Evolutionary conservation across 2,888 invertebrate genomes (phyloP).

Genomic region (Anarsia innoxiella): DNA sequence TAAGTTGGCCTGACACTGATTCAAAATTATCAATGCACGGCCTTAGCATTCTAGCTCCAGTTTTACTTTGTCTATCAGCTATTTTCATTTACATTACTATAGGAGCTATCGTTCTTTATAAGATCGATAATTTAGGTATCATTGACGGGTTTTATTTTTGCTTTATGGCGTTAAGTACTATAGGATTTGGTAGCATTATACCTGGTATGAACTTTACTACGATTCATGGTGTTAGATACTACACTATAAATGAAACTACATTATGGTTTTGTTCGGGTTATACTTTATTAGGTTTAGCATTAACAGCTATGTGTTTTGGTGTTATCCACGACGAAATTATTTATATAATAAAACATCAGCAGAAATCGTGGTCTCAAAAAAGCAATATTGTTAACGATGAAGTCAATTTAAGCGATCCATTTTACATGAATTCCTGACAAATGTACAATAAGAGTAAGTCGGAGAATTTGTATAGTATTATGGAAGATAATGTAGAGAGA

Average conservation of each 20-base stretch:
- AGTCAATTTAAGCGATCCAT: constrained; percentile 77
- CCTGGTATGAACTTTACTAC: constrained; percentile 79
- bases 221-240: constrained; percentile 69
- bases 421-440: constrained; percentile 84
- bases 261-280: constrained; percentile 93
- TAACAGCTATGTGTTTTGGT: constrained; percentile 94
- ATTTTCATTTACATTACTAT: constrained; percentile 94
- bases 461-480: constrained; percentile 74
- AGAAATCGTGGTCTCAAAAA: constrained; percentile 77
- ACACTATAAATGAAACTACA: constrained; percentile 79
- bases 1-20: constrained; percentile 82
- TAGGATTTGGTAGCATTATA: constrained; percentile 91
- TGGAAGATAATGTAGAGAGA: constrained; percentile 68
- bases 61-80: constrained; percentile 89
- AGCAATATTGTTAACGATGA: constrained; percentile 80
- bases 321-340: constrained; percentile 92
- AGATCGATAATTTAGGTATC: constrained; percentile 92
- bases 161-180: constrained; percentile 95
- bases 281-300: constrained; percentile 89
- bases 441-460: constrained; percentile 76
- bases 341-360: constrained; percentile 84
- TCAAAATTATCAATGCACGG: constrained; percentile 84
- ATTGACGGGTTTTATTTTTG: constrained; percentile 96
- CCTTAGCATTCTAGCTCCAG: constrained; percentile 91
- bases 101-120: constrained; percentile 90